Conservation (phyloP, 1,140 invertebrate genomes). For the Theocolax elegans region DNA sequence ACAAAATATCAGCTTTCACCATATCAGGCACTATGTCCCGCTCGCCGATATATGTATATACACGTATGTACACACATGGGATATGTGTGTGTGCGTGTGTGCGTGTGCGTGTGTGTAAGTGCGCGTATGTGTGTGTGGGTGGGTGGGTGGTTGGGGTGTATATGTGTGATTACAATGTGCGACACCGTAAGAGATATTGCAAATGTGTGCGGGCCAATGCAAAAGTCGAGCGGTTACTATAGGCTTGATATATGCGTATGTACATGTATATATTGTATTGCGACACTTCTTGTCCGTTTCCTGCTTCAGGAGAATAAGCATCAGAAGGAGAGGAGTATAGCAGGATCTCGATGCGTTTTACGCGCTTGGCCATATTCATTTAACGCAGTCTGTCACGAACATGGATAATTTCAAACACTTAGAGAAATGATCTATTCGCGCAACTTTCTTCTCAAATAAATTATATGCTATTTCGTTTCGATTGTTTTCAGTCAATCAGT, state of each 20-base stretch:
- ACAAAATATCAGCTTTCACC: conserved; percentile 70
- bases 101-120: conserved; percentile 42
- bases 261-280: no score
- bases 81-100: background rate
- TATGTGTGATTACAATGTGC: background rate
- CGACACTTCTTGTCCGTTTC: background rate
- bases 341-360: no score
- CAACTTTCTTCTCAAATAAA: no score
- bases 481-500: no score
- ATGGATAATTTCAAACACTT: no score
- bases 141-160: background rate
- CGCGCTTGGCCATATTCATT: no score
- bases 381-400: no score
- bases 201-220: background rate
- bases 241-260: background rate
- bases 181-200: background rate
- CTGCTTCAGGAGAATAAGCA: no score
- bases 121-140: conserved; percentile 11
- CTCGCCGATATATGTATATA: conserved; percentile 41
- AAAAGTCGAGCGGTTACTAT: conserved; percentile 6
- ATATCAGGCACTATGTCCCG: conserved; percentile 57
- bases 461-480: no score
- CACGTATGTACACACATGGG: conserved; percentile 12
- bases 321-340: no score
- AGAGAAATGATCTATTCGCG: no score